These are phyloP conservation scores for Nephrotoma appendiculata DNA, from an alignment of 2,888 invertebrate species.

Conservation along the genomic window DNA sequence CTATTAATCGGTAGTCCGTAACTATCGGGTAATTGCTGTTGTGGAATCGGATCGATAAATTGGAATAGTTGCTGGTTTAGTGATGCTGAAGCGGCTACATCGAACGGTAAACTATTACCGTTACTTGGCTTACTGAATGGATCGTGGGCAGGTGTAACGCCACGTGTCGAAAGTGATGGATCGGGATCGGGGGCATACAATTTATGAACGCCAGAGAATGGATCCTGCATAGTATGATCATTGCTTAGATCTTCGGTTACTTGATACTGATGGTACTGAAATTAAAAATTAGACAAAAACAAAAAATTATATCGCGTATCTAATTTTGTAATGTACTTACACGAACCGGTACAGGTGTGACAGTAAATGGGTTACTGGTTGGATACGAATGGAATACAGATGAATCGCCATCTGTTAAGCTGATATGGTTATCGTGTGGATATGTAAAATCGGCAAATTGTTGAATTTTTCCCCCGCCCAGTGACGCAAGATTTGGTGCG, in stretches of 20 bases:
- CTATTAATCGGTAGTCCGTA: conserved; percentile 33
- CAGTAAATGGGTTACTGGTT: background rate
- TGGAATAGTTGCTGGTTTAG: conserved; percentile 32
- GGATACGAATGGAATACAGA: background rate
- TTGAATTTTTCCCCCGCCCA: background rate
- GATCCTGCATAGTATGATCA: conserved; percentile 29
- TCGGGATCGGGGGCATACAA: conserved; percentile 37
- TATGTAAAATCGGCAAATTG: background rate
- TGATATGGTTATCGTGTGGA: conserved; percentile 24
- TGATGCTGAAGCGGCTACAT: conserved; percentile 25
- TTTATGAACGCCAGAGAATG: conserved; percentile 30
- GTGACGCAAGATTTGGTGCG: conserved; percentile 53
- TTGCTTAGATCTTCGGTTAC: conserved; percentile 37
- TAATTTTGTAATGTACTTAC: background rate
- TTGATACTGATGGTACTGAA: conserved; percentile 32
- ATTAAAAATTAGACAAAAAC: background rate
- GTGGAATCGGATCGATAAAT: conserved; percentile 32
- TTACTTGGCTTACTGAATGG: conserved; percentile 33
- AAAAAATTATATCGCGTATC: background rate
- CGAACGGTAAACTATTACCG: conserved; percentile 26
- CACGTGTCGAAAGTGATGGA: conserved; percentile 31
- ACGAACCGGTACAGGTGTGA: background rate
- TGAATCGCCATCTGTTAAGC: background rate
- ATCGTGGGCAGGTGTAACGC: conserved; percentile 29
- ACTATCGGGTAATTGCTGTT: conserved; percentile 32